Conservation (phyloP, 2,797 vertebrate genomes). For the Amphiprion clarkii region DNA sequence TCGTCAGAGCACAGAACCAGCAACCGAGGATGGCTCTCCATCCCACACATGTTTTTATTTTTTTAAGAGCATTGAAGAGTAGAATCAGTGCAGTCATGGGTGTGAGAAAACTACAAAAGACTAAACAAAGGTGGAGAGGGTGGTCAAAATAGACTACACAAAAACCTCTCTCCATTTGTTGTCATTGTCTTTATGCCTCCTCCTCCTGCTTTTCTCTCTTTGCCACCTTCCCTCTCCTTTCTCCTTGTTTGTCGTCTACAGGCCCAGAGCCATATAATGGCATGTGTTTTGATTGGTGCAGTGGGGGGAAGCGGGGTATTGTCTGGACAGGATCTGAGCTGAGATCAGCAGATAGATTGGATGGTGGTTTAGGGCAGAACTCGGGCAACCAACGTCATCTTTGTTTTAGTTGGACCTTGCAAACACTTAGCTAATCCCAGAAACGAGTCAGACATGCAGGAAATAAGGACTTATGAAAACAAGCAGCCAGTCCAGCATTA, state of each 20-base stretch:
- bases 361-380: slow-evolving; percentile 70
- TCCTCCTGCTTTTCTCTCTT: slow-evolving; percentile 39
- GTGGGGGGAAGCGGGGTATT: slow-evolving; percentile 79
- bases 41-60: slow-evolving; percentile 51
- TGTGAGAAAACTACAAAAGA: slow-evolving; percentile 58
- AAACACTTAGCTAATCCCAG: slow-evolving; percentile 77
- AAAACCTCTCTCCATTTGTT: slow-evolving; percentile 56
- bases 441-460: slow-evolving; percentile 79
- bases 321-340: slow-evolving; percentile 88
- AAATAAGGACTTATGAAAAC: slow-evolving; percentile 80
- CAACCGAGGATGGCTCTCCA: slow-evolving; percentile 30
- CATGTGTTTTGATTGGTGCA: slow-evolving; percentile 81
- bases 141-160: slow-evolving; percentile 62
- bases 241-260: slow-evolving; percentile 61
- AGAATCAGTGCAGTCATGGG: slow-evolving; percentile 43
- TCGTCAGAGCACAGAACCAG: slow-evolving; percentile 55
- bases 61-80: slow-evolving; percentile 60
- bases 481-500: slow-evolving; percentile 65
- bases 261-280: slow-evolving; percentile 60
- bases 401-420: slow-evolving; percentile 85
- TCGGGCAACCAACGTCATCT: slow-evolving; percentile 72
- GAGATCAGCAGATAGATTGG: slow-evolving; percentile 81
- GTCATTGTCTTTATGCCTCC: slow-evolving; percentile 28
- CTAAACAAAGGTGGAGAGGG: slow-evolving; percentile 53
- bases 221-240: slow-evolving; percentile 60